Evolutionary conservation across 2,797 vertebrate genomes (phyloP).

Genomic region (Moxostoma hubbsi): DNA sequence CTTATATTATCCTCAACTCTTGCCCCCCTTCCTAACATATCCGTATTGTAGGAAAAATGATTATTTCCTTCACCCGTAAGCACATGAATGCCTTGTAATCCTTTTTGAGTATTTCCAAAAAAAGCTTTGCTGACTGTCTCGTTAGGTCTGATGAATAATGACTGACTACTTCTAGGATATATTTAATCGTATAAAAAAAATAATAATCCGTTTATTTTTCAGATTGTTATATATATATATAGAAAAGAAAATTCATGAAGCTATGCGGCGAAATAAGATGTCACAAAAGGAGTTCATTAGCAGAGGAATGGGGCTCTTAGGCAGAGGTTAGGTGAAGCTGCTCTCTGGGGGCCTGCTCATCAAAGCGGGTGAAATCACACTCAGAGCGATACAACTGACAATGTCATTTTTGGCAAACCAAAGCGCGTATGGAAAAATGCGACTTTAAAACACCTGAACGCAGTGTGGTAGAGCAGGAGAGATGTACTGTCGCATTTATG

Average conservation of each 20-base stretch:
- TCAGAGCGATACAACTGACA: conserved; percentile 75
- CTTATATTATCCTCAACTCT: no score
- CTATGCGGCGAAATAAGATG: conserved; percentile 24
- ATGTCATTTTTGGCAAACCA: conserved; percentile 78
- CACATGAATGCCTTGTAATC: background rate
- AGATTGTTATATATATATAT: no score
- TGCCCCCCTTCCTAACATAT: no score
- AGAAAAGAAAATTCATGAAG: conserved; percentile 1
- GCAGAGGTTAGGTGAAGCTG: conserved; percentile 72
- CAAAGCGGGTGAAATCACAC: conserved; percentile 78
- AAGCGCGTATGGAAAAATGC: conserved; percentile 66
- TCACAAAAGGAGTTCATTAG: conserved; percentile 66
- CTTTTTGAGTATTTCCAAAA: background rate
- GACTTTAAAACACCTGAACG: conserved; percentile 63
- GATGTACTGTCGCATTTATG: conserved; percentile 19
- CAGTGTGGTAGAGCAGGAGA: conserved; percentile 46
- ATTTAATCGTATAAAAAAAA: no score
- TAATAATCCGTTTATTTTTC: background rate
- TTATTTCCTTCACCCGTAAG: no score
- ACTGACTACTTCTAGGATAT: background rate
- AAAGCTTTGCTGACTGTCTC: background rate
- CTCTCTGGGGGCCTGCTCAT: conserved; percentile 77
- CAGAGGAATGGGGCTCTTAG: conserved; percentile 70
- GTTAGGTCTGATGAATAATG: background rate
- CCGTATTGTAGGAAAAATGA: no score